Base-by-base conservation (phyloP, 1,140 invertebrate genomes). In the Belonocnema kinseyi region DNA sequence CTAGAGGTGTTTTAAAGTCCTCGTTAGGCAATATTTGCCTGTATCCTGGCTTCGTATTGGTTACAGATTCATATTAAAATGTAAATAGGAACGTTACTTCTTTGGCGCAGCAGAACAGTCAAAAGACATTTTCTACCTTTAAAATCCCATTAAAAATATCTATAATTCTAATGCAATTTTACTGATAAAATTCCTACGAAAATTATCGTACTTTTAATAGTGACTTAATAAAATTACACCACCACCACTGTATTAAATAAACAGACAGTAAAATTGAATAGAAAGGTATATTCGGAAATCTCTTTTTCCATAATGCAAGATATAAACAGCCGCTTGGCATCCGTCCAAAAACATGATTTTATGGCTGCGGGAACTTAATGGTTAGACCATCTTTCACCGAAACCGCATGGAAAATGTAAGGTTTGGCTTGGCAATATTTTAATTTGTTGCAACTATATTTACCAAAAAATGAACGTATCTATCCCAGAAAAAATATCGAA, bases 311-410 rank as follows among this genome's bases (percentile, higher is more conserved):
- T 33, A 46, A 66, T 66, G 14, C 61, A 66, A 66, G 26, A 66
- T 33, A 26, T 66, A 66, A 33, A 66, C 61, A 66, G 21, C 40
- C 4, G 61, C 58, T 66, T 66, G 61, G 61, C 61, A 66, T n/a
- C 13, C 10, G 3, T 40, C 61, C 61, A 66, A 8, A 66, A 66
- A 16, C 26, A 66, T 66, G 61, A 66, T 66, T 66, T 66, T 40
- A 66, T 66, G 13, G 61, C 46, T 40, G 61, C 61, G 61, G 40
- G 61, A 66, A 66, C 61, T 66, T 66, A 66, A 33, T 46, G 61
- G 61, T 66, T 66, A 66, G 61, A 66, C 61, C 61, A 66, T 66
- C 61, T 40, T 66, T 66, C 33, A 66, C 61, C 33, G 33, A 66
- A 66, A 66, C 5, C 14, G 26, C 26, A 10, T 33, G 21, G 21